Base-by-base conservation (phyloP, 2,797 vertebrate species). In the Sebastes hopkinsi region DNA sequence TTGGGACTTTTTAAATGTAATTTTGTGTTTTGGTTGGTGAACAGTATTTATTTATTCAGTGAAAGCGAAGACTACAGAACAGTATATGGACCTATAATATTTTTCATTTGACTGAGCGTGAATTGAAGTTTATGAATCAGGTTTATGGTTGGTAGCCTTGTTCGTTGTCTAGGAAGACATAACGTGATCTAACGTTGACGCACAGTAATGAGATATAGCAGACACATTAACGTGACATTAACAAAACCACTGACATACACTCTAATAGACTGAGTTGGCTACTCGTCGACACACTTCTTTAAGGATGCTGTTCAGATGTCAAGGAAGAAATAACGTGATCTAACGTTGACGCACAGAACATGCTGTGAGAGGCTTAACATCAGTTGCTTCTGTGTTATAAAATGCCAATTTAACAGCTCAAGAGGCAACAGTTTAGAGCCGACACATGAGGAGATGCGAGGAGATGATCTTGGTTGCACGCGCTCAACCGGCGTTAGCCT, bases 1-100 rank as follows among this genome's bases (percentile, higher is more conserved):
- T 93, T 94, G 92, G 91, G 20, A 52, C 50, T 52, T 52, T 52
- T 0, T 52, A 52, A 52, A 52, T n/a, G 50, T 20, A 50, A 1
- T 50, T 18, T 50, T 42, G 1, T 0, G 1, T 42, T 1, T 36
- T 42, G 38, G 38, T 42, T 1, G 38, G 38, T 42, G 38, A 42
- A 42, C 38, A 38, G 36, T 38, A 12, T 38, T 12, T 38, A 38
- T 38, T 38, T n/a, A n/a, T n/a, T n/a, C n/a, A n/a, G n/a, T n/a
- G n/a, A n/a, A n/a, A n/a, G n/a, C n/a, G n/a, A n/a, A n/a, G n/a
- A n/a, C n/a, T n/a, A n/a, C n/a, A n/a, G n/a, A n/a, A n/a, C n/a
- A n/a, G n/a, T 75, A 64, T 27, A 54, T 52, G 80, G 77, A 90
- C 80, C 75, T 84, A 75, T 29, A 29, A 20, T 8, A 27, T 23